Conservation (phyloP, 2,888 invertebrate genomes). For the Helicoverpa assulta region DNA sequence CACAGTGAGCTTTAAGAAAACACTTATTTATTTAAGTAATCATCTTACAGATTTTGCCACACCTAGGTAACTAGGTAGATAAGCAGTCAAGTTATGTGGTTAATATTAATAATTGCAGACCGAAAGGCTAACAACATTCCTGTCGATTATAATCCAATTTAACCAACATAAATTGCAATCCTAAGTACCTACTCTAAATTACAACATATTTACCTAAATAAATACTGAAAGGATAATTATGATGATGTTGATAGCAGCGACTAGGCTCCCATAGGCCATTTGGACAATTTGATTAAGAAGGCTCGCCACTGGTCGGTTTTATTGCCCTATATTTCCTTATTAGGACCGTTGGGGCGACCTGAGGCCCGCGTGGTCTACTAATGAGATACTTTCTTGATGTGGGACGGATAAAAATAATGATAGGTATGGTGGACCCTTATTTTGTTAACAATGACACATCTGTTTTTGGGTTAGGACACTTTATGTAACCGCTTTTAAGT, state of each 20-base stretch:
- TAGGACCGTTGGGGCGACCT: constrained; percentile 75
- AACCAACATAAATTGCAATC: background rate
- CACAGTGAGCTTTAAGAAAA: background rate
- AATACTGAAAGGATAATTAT: constrained; percentile 55
- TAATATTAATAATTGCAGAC: background rate
- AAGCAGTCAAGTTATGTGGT: background rate
- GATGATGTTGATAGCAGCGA: constrained; percentile 55
- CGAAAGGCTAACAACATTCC: background rate
- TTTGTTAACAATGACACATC: background rate
- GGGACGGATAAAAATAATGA: constrained; percentile 18
- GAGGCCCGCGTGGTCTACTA: constrained; percentile 41
- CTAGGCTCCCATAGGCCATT: constrained; percentile 75
- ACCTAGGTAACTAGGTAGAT: background rate
- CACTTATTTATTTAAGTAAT: background rate
- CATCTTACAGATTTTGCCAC: too few species aligned
- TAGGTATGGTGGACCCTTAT: background rate
- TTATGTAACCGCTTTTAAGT: background rate
- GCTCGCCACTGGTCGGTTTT: constrained; percentile 80
- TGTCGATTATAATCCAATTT: background rate
- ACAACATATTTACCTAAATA: constrained; percentile 11
- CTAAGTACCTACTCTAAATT: background rate
- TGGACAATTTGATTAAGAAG: constrained; percentile 86
- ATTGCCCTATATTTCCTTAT: constrained; percentile 89
- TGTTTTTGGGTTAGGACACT: background rate
- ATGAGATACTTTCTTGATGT: constrained; percentile 55